Evolutionary conservation across 2,113 vertebrate species (phyloP).

Genomic region (Ploceus nigricollis): DNA sequence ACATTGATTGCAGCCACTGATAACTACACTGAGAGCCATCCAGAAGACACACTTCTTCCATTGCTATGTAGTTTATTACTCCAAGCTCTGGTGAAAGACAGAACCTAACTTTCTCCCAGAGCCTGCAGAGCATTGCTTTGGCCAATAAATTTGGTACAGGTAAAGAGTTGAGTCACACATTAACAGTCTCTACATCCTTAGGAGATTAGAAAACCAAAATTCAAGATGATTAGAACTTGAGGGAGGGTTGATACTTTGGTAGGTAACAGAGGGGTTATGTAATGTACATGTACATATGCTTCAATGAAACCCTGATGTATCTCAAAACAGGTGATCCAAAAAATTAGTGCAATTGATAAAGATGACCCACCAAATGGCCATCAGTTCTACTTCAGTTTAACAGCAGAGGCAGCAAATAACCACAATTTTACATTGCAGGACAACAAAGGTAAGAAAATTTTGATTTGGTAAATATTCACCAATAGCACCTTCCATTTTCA

Average conservation of each 20-base stretch:
- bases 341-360: conserved; percentile 91
- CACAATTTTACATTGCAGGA: conserved; percentile 93
- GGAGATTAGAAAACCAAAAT: not conserved
- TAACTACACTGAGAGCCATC: not conserved
- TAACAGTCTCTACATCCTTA: not conserved
- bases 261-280: not conserved
- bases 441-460: conserved; percentile 85
- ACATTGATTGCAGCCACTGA: not conserved
- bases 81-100: not conserved
- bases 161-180: not conserved
- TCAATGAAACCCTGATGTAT: not conserved
- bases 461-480: not conserved
- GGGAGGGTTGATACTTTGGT: not conserved
- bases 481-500: not conserved
- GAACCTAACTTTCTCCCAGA: not conserved
- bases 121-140: not conserved
- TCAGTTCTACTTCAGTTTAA: conserved; percentile 89
- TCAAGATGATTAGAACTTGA: not conserved
- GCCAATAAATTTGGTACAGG: not conserved
- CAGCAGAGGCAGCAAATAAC: conserved; percentile 80
- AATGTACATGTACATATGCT: not conserved
- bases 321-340: conserved; percentile 87
- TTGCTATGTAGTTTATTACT: not conserved
- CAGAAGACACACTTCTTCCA: not conserved
- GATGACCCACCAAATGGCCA: conserved; percentile 91